phyloP scores from a whole-genome alignment of 1,140 invertebrate species.

The Caenorhabditis tropicalis region DNA sequence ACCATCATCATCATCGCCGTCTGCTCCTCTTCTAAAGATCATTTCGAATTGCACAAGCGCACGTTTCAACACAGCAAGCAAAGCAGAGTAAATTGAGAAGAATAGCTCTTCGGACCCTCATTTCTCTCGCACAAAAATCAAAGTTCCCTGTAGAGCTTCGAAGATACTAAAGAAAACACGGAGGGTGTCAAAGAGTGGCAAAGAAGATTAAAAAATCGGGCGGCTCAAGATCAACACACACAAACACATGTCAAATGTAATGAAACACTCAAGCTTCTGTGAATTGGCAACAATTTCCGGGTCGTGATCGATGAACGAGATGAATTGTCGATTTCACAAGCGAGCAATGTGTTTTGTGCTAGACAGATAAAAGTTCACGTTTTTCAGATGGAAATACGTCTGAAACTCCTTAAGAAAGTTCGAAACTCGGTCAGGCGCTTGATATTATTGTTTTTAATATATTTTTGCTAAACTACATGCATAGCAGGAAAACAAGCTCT shows the following conservation, averaged over 20 bases:
- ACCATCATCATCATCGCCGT: conserved; percentile 24
- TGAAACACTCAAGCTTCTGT: background rate
- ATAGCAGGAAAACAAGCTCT: too few species aligned
- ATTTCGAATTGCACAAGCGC: conserved; percentile 33
- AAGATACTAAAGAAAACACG: background rate
- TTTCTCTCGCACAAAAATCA: background rate
- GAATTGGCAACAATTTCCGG: conserved; percentile 31
- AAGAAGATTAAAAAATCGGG: conserved; percentile 25
- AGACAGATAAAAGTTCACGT: background rate
- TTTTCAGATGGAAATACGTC: too few species aligned
- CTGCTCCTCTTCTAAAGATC: conserved; percentile 40
- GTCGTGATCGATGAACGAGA: conserved; percentile 26
- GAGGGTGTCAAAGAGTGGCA: background rate
- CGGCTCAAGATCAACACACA: conserved; percentile 21
- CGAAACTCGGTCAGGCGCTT: too few species aligned
- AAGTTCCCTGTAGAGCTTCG: conserved; percentile 40
- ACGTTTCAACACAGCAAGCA: conserved; percentile 41
- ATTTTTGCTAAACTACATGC: too few species aligned
- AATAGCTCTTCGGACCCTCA: conserved; percentile 19
- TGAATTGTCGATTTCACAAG: background rate
- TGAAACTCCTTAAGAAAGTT: background rate
- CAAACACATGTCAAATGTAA: conserved; percentile 12
- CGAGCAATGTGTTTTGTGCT: background rate
- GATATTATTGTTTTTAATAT: too few species aligned
- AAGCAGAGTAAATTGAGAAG: conserved; percentile 19